phyloP scores from a whole-genome alignment of 1,140 invertebrate species.

The Bombus confusus region DNA sequence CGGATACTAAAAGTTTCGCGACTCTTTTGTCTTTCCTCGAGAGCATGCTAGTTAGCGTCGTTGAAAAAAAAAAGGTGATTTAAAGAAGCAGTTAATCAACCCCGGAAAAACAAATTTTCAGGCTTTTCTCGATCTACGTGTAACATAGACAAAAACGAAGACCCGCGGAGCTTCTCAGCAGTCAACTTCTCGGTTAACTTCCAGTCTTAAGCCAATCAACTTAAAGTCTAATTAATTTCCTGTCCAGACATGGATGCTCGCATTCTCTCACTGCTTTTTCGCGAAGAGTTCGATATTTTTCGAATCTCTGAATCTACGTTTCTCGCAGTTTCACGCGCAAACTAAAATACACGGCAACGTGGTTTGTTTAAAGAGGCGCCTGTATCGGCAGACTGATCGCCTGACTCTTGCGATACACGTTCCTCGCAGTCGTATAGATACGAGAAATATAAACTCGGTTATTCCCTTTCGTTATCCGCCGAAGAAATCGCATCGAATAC shows the following conservation, averaged over 20 bases:
- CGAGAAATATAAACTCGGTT: not conserved
- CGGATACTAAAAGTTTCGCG: conserved; percentile 18
- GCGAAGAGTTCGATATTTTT: not conserved
- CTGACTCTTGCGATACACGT: not conserved
- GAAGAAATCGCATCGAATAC: not conserved
- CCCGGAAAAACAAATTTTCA: conserved; percentile 6
- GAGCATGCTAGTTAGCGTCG: conserved; percentile 10
- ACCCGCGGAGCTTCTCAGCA: not conserved
- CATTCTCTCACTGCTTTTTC: not conserved
- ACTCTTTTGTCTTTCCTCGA: conserved; percentile 11
- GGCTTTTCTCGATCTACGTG: conserved; percentile 18
- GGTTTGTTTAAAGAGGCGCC: too few relatives aligned
- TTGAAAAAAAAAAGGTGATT: not conserved
- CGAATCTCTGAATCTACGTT: not conserved
- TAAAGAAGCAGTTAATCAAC: conserved; percentile 19
- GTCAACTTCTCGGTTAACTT: conserved; percentile 14
- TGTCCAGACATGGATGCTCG: not conserved
- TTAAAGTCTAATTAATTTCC: not conserved
- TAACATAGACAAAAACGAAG: not conserved
- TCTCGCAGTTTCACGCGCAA: not conserved
- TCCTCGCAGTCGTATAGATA: not conserved
- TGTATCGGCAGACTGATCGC: not conserved
- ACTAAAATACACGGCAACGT: too few relatives aligned
- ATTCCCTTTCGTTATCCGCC: not conserved
- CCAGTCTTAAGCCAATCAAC: not conserved